Conservation (phyloP, 2,888 invertebrate species). For the Pterostichus madidus region DNA sequence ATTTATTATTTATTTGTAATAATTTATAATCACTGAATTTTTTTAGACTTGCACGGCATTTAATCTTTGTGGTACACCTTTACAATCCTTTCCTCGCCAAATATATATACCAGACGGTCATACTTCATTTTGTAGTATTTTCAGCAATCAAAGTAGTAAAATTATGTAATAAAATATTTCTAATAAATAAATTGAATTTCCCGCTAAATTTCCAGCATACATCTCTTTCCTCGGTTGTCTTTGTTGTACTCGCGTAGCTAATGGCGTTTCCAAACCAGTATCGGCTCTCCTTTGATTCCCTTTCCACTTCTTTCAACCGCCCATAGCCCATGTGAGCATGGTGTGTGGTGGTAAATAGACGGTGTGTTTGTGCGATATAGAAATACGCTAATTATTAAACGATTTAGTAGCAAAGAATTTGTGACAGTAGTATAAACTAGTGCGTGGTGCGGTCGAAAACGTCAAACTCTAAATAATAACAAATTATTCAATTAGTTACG, state of each 20-base stretch:
- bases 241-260: background rate
- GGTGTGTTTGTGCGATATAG: slow-evolving; percentile 34
- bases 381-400: slow-evolving; percentile 27
- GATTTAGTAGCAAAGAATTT: slow-evolving; percentile 28
- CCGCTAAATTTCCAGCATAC: background rate
- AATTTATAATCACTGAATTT: background rate
- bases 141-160: background rate
- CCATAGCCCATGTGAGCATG: slow-evolving; percentile 52
- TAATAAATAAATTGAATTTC: slow-evolving; percentile 20
- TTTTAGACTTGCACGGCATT: background rate
- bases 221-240: slow-evolving; percentile 6
- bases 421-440: slow-evolving; percentile 8
- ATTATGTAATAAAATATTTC: background rate
- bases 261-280: background rate
- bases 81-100: background rate
- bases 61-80: background rate
- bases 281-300: slow-evolving; percentile 12
- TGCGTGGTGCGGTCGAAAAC: slow-evolving; percentile 1
- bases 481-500: slow-evolving; percentile 26
- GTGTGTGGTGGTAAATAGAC: slow-evolving; percentile 63
- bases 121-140: background rate
- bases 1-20: background rate
- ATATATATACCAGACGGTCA: too few relatives aligned
- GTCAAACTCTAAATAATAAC: background rate
- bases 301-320: slow-evolving; percentile 40